phyloP scores from a whole-genome alignment of 2,113 vertebrate genomes.

The Vimba vimba region DNA sequence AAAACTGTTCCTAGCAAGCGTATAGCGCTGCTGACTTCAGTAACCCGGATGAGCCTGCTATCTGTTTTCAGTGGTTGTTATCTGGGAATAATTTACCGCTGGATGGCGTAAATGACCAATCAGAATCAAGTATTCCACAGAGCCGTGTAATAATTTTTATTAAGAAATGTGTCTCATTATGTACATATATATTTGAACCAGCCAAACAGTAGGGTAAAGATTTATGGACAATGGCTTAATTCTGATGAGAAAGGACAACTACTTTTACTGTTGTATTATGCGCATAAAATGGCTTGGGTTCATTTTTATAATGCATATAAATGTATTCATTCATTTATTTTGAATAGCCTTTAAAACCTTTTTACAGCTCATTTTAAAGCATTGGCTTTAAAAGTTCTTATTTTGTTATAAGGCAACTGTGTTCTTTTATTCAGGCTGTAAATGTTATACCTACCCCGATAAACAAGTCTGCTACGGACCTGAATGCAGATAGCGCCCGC shows the following conservation, averaged over 20 bases:
- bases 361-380: background rate
- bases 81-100: no score
- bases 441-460: conserved; percentile 33
- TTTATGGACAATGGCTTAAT: no score
- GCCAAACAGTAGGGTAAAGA: no score
- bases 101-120: no score
- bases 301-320: background rate
- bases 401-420: background rate
- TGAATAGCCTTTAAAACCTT: background rate
- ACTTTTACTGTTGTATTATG: background rate
- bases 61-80: no score
- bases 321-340: background rate
- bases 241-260: background rate
- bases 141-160: no score
- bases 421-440: conserved; percentile 43
- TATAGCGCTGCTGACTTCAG: no score
- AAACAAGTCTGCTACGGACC: conserved; percentile 36
- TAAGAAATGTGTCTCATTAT: no score
- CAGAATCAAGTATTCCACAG: no score
- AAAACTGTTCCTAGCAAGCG: no score
- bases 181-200: no score
- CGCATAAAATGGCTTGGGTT: background rate
- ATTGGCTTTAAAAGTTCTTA: background rate
- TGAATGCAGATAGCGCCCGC: conserved; percentile 29
- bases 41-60: no score